Conservation (phyloP, 2,888 invertebrate genomes). For the Scrobipalpa costella region DNA sequence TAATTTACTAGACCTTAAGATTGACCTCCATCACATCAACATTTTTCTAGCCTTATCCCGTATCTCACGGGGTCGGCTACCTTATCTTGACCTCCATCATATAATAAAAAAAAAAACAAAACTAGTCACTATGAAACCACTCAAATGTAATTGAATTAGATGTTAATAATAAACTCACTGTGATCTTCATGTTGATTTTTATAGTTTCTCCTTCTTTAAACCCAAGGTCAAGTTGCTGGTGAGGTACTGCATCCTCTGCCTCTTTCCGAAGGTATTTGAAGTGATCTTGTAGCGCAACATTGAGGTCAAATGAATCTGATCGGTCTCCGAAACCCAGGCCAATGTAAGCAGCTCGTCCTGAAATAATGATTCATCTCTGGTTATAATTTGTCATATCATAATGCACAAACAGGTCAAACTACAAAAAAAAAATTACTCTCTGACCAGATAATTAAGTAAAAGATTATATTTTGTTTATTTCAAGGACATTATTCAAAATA, state of each 20-base stretch:
- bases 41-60: too few relatives aligned
- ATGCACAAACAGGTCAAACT: too few relatives aligned
- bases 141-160: not conserved
- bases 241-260: conserved; percentile 87
- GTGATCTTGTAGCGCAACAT: conserved; percentile 98
- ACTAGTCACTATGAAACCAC: not conserved
- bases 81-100: too few relatives aligned
- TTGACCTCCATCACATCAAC: too few relatives aligned
- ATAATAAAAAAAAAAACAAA: too few relatives aligned
- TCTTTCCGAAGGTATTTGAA: conserved; percentile 97
- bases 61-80: too few relatives aligned
- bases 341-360: conserved; percentile 94
- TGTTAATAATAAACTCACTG: conserved; percentile 78
- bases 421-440: too few relatives aligned
- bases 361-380: conserved; percentile 36
- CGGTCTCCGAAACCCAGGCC: conserved; percentile 98
- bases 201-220: conserved; percentile 99
- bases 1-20: too few relatives aligned
- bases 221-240: conserved; percentile 93
- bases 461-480: too few relatives aligned
- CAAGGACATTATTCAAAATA: too few relatives aligned
- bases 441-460: too few relatives aligned
- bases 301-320: conserved; percentile 99
- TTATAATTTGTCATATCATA: not conserved
- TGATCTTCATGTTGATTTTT: conserved; percentile 98